A percentile compares a stretch with the other conserved stretches of the same genome.
Evolutionary conservation across 1,140 invertebrate genomes (phyloP).

Genomic region (Microplitis demolitor): DNA sequence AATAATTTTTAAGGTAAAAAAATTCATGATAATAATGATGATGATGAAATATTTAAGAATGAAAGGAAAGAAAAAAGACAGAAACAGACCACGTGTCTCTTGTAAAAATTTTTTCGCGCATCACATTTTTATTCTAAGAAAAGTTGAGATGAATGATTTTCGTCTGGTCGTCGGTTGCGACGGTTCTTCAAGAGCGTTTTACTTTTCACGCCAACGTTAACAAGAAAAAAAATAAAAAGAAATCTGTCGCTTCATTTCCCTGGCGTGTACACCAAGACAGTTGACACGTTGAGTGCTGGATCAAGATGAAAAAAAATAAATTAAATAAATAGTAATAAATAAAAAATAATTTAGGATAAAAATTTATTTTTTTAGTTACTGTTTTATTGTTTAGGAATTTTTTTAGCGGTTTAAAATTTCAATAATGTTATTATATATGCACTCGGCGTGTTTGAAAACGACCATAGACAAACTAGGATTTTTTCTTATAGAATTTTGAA

Average conservation of each 20-base stretch:
- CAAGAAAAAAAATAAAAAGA: neutral
- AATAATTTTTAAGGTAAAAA: neutral
- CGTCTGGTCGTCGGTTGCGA: too few species aligned
- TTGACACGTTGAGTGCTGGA: conserved; percentile 20
- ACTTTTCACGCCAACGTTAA: neutral
- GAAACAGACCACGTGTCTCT: too few species aligned
- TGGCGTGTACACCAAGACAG: conserved; percentile 14
- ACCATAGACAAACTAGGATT: conserved; percentile 15
- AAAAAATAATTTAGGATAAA: neutral
- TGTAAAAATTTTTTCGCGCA: neutral
- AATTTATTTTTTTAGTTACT: neutral
- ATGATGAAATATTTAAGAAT: too few species aligned
- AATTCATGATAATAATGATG: neutral
- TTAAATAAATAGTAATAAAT: conserved; percentile 1
- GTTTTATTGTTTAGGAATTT: neutral
- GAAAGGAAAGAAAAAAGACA: too few species aligned
- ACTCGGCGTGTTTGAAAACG: conserved; percentile 10
- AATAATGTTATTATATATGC: neutral
- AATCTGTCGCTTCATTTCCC: neutral
- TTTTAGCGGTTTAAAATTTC: neutral
- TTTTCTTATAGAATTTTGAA: conserved; percentile 12
- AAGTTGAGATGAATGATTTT: neutral
- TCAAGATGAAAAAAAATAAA: neutral
- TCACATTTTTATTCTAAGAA: neutral
- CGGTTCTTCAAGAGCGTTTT: neutral